phyloP scores from a whole-genome alignment of 2,797 vertebrate species.

The Lagodon rhomboides region DNA sequence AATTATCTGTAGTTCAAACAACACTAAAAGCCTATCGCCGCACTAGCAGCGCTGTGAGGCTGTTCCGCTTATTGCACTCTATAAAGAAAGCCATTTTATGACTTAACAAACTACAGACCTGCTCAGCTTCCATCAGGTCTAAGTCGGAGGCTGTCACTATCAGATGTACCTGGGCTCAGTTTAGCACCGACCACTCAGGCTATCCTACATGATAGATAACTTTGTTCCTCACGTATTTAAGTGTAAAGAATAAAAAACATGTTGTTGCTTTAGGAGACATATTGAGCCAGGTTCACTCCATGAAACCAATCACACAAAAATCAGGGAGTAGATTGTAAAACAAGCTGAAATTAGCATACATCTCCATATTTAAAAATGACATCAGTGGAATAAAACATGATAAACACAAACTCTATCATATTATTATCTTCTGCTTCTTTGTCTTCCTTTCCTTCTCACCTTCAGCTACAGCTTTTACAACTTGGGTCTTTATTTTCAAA shows the following conservation, averaged over 20 bases:
- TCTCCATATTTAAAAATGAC: neutral
- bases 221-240: no score
- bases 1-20: slow-evolving; percentile 5
- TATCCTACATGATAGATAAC: neutral
- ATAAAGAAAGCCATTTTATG: neutral
- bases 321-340: no score
- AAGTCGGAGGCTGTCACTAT: neutral
- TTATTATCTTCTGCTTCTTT: neutral
- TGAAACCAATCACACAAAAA: no score
- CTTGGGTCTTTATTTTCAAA: neutral
- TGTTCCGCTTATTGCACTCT: neutral
- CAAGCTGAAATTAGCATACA: neutral
- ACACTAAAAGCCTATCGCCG: neutral
- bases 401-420: neutral
- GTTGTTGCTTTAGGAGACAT: no score
- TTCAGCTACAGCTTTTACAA: neutral
- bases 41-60: neutral
- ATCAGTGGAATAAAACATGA: neutral
- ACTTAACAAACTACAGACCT: neutral
- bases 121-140: neutral
- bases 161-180: neutral
- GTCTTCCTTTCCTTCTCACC: neutral
- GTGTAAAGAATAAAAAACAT: no score
- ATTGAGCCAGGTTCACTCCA: no score
- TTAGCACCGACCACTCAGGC: neutral